Conservation (phyloP, 2,888 invertebrate genomes). For the Trissolcus japonicus region DNA sequence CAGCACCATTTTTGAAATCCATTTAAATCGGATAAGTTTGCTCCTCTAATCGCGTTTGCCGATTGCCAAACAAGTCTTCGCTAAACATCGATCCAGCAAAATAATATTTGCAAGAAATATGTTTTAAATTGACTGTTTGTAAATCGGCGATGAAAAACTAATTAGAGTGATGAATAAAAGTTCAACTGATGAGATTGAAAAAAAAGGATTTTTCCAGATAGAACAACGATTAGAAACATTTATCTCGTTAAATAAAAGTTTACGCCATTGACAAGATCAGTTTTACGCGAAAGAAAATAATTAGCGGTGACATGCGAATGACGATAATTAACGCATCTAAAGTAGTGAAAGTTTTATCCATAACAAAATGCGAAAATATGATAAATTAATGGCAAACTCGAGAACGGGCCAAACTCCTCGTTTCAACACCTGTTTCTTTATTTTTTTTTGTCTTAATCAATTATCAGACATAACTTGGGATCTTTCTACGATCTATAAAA, state of each 20-base stretch:
- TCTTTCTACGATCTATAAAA: constrained; percentile 1
- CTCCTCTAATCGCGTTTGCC: too few species aligned
- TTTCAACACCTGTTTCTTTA: neutral
- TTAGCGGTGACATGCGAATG: constrained; percentile 44
- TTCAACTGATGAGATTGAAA: too few species aligned
- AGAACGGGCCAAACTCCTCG: neutral
- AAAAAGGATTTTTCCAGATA: too few species aligned
- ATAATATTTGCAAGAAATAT: neutral
- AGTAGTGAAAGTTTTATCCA: constrained; percentile 52
- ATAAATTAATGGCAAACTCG: constrained; percentile 26
- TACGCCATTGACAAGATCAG: constrained; percentile 28
- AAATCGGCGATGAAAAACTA: neutral
- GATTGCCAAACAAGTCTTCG: too few species aligned
- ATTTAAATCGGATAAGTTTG: too few species aligned
- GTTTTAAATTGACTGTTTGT: neutral
- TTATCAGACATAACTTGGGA: too few species aligned
- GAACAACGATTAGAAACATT: too few species aligned
- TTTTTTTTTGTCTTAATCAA: neutral
- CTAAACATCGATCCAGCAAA: too few species aligned
- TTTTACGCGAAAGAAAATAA: constrained; percentile 25
- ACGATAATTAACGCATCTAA: constrained; percentile 47
- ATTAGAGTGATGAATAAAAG: neutral
- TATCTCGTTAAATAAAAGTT: constrained; percentile 12
- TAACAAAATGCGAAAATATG: constrained; percentile 39
- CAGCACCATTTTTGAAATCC: too few species aligned